Conservation (phyloP, 2,113 vertebrate genomes). For the Nycticorax nycticorax region DNA sequence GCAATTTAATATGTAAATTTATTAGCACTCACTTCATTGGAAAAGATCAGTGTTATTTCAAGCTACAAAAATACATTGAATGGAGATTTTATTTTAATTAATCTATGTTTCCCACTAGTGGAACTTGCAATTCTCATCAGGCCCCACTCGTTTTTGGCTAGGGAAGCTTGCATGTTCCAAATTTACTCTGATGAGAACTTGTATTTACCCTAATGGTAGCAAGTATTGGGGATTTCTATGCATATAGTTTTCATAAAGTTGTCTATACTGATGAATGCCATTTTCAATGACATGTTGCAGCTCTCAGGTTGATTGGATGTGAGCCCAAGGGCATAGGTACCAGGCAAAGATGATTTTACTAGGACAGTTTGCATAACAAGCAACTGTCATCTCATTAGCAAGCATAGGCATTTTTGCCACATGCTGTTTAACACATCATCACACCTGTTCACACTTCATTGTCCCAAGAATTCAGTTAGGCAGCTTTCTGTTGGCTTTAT, state of each 20-base stretch:
- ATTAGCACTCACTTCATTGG: not conserved
- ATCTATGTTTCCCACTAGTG: not conserved
- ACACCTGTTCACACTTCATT: conserved; percentile 59
- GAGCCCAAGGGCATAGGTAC: conserved; percentile 60
- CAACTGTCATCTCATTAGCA: conserved; percentile 66
- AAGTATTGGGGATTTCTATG: not conserved
- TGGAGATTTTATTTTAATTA: conserved; percentile 33
- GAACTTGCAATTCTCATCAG: not conserved
- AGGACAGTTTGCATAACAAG: conserved; percentile 56
- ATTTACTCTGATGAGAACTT: not conserved
- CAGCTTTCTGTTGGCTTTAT: not conserved
- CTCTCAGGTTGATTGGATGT: conserved; percentile 38
- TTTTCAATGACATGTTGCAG: conserved; percentile 18
- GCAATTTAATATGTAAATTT: conserved; percentile 20
- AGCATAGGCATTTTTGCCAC: conserved; percentile 49
- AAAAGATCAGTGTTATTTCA: conserved; percentile 28
- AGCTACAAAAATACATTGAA: not conserved
- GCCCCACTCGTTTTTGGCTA: not conserved
- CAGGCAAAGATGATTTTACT: conserved; percentile 39
- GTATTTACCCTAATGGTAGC: not conserved
- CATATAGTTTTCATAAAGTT: conserved; percentile 1
- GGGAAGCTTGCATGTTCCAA: not conserved
- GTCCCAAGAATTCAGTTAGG: conserved; percentile 31
- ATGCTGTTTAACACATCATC: conserved; percentile 65
- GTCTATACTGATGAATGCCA: conserved; percentile 21